Evolutionary conservation across 2,888 invertebrate genomes (phyloP).

Genomic region (Rapana venosa): DNA sequence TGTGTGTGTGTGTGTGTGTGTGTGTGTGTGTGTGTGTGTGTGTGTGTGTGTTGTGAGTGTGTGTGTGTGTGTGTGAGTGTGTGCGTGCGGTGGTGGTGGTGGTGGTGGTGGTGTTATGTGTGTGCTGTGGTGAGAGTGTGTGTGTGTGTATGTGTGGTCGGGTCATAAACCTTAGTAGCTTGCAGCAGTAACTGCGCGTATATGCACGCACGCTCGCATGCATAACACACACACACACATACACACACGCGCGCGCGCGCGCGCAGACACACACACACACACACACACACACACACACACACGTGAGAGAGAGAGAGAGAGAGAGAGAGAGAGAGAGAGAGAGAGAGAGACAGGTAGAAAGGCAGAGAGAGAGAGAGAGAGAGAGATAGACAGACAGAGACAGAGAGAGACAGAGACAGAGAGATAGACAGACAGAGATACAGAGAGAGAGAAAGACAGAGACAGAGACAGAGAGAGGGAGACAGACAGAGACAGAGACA

Average conservation of each 20-base stretch:
- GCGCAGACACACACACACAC: slow-evolving; percentile 9
- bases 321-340: not conserved
- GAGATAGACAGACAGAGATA: not conserved
- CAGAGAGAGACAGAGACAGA: not conserved
- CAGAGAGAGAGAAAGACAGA: not conserved
- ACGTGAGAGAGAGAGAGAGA: not conserved
- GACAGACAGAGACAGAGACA: no score
- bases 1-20: no score
- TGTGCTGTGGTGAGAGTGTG: no score
- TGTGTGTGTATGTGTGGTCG: no score
- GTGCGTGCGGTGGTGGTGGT: no score
- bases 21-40: no score
- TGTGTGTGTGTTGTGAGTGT: no score
- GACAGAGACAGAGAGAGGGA: no score
- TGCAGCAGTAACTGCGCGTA: no score
- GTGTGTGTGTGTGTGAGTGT: no score
- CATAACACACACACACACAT: not conserved
- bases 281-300: not conserved
- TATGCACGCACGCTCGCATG: not conserved
- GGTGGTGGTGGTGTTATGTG: no score
- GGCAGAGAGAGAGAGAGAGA: not conserved
- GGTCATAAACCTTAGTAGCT: no score
- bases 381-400: not conserved
- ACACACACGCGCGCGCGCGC: not conserved
- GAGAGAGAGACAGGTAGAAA: not conserved